Percentiles rank a stretch among this genome's conserved stretches.
Evolutionary conservation across 2,113 vertebrate genomes (phyloP).

Genomic region (Calonectris borealis): DNA sequence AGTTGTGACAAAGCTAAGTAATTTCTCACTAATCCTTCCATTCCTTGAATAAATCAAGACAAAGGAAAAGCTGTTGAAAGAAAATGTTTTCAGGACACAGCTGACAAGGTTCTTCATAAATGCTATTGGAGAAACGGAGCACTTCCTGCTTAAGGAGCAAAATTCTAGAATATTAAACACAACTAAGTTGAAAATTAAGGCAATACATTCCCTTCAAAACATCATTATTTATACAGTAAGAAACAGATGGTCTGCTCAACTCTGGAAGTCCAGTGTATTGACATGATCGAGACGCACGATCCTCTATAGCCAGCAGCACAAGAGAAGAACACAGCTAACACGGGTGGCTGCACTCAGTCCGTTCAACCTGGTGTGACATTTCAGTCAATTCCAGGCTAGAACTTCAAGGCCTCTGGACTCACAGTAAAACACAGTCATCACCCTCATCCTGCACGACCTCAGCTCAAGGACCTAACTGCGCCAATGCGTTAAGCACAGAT

Average conservation of each 20-base stretch:
- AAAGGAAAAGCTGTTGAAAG: not conserved
- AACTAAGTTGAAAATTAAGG: not conserved
- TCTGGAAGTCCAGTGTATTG: rapidly evolving
- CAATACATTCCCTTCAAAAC: not conserved
- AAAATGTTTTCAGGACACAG: not conserved
- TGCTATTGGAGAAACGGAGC: not conserved
- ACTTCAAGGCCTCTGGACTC: not conserved
- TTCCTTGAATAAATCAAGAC: not conserved
- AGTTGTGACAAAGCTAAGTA: not conserved
- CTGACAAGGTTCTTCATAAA: not conserved
- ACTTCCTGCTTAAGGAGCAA: not conserved
- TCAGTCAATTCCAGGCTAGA: not conserved
- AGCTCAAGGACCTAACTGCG: not conserved
- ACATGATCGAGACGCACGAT: rapidly evolving
- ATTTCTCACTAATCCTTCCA: not conserved
- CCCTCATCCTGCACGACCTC: not conserved
- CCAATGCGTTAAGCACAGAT: rapidly evolving
- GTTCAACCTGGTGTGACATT: not conserved
- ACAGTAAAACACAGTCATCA: not conserved
- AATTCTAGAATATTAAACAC: not conserved
- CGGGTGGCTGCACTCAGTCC: not conserved
- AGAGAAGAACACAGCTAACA: not conserved
- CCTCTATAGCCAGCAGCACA: not conserved
- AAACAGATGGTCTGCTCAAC: rapidly evolving
- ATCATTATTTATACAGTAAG: no score